These are phyloP conservation scores for Myrmecobius fasciatus DNA, from an alignment of 2,113 vertebrate genomes.

Conservation along the genomic window DNA sequence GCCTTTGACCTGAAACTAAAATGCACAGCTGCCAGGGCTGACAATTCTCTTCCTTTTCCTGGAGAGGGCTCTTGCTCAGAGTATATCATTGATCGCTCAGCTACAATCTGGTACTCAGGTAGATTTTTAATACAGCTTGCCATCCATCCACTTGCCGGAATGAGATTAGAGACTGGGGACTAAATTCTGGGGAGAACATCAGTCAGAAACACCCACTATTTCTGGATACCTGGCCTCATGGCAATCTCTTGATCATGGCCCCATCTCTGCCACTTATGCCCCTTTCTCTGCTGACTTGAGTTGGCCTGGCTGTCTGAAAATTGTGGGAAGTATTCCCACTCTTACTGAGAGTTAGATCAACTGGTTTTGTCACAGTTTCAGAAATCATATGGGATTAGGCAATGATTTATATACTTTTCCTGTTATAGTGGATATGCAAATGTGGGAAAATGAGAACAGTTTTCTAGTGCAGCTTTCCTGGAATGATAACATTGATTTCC, in stretches of 20 bases:
- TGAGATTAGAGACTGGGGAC: background rate
- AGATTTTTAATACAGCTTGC: background rate
- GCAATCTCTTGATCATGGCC: background rate
- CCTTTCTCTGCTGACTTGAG: background rate
- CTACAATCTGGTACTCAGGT: background rate
- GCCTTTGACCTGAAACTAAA: background rate
- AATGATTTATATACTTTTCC: conserved; percentile 4
- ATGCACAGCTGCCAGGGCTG: background rate
- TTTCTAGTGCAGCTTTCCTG: conserved; percentile 1
- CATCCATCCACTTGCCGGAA: background rate
- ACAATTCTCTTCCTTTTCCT: background rate
- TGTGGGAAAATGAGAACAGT: conserved; percentile 1
- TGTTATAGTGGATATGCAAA: conserved; percentile 6
- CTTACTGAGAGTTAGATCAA: background rate
- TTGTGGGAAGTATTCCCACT: background rate
- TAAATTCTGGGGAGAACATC: background rate
- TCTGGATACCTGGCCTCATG: background rate
- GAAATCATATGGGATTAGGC: background rate
- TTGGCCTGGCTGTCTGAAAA: background rate
- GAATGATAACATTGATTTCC: conserved; percentile 16
- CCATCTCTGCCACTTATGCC: background rate
- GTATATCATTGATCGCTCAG: background rate
- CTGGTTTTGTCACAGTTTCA: background rate
- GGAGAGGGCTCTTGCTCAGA: background rate
- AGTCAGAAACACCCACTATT: background rate